These are phyloP conservation scores for Saturnia japonica DNA, from an alignment of 2,888 invertebrate genomes.

Conservation along the genomic window DNA sequence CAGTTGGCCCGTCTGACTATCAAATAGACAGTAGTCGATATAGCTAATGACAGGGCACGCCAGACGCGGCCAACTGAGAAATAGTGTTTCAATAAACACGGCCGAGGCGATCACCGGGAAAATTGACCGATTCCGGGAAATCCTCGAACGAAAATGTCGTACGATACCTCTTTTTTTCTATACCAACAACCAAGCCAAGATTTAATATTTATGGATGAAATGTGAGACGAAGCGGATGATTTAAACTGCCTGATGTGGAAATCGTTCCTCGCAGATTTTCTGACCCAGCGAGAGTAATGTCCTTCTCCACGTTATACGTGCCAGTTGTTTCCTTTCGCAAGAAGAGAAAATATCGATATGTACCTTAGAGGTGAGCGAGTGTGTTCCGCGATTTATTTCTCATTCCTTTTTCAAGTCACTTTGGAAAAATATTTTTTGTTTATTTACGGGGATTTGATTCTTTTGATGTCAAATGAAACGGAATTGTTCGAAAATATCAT, in stretches of 20 bases:
- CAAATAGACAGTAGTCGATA: constrained; percentile 30
- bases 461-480: constrained; percentile 74
- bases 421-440: constrained; percentile 73
- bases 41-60: constrained; percentile 54
- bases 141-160: constrained; percentile 73
- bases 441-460: constrained; percentile 73
- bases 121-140: constrained; percentile 79
- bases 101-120: constrained; percentile 73
- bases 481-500: constrained; percentile 62
- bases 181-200: constrained; percentile 70
- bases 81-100: constrained; percentile 80
- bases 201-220: constrained; percentile 82
- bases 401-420: constrained; percentile 63
- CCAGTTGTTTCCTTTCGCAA: constrained; percentile 75
- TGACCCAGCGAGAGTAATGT: constrained; percentile 78
- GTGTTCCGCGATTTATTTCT: constrained; percentile 71
- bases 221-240: constrained; percentile 79
- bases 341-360: constrained; percentile 66
- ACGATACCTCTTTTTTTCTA: constrained; percentile 73
- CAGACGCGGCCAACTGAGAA: constrained; percentile 69
- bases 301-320: constrained; percentile 76
- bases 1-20: background rate
- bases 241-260: constrained; percentile 80
- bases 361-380: constrained; percentile 70
- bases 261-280: constrained; percentile 78